Percentiles rank a stretch among this genome's conserved stretches.
Conservation (phyloP, 2,797 vertebrate species). For the Anguilla pacifica region DNA sequence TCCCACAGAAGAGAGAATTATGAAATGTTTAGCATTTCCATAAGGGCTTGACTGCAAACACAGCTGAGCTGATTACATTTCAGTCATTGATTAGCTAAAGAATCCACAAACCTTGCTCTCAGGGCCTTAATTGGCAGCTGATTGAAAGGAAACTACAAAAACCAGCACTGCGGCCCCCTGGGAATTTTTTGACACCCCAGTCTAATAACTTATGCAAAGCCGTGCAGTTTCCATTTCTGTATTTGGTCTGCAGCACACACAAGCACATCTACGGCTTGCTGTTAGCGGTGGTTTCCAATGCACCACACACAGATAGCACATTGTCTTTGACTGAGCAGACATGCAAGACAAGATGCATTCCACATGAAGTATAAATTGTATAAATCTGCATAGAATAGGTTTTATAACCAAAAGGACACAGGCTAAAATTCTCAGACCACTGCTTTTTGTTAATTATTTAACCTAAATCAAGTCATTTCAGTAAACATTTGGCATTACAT, state of each 20-base stretch:
- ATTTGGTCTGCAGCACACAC: conserved; percentile 3
- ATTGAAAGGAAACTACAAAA: too few relatives aligned
- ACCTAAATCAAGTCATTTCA: neutral
- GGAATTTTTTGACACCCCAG: neutral
- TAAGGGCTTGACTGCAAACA: neutral
- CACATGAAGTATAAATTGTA: neutral
- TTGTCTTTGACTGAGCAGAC: neutral
- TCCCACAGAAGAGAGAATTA: neutral
- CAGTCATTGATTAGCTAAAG: too few relatives aligned
- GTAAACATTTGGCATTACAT: neutral
- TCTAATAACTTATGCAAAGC: neutral
- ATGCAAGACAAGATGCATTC: neutral
- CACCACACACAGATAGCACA: neutral
- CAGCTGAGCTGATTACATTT: neutral
- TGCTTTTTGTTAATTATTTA: neutral
- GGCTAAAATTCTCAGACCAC: neutral
- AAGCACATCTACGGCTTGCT: too few relatives aligned
- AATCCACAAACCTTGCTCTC: too few relatives aligned
- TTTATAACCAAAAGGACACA: neutral
- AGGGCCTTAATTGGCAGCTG: too few relatives aligned
- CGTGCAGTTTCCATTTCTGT: neutral
- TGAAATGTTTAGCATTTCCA: neutral
- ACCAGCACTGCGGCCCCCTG: neutral
- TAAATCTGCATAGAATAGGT: neutral
- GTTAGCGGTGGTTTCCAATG: neutral